Percentiles rank a stretch among this genome's conserved stretches.
These are phyloP conservation scores for Argentina silus DNA, from an alignment of 2,797 vertebrate genomes.

Conservation along the genomic window DNA sequence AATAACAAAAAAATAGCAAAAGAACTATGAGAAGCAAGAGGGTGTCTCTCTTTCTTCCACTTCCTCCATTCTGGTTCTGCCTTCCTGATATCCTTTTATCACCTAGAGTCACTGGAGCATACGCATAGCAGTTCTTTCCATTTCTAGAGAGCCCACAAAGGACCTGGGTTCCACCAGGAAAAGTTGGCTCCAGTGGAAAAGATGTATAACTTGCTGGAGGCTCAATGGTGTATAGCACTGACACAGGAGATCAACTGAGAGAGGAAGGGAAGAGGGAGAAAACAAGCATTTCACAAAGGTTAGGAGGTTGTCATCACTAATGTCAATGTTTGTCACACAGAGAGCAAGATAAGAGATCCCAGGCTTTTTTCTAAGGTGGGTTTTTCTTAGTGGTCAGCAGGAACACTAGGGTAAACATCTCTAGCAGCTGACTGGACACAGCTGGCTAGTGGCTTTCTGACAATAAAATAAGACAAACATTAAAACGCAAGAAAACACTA, in stretches of 20 bases:
- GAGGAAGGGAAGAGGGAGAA: slow-evolving; percentile 1
- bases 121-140: slow-evolving; percentile 63
- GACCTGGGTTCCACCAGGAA: not conserved
- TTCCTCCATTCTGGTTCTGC: slow-evolving; percentile 36
- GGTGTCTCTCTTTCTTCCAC: slow-evolving; percentile 41
- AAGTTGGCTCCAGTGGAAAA: slow-evolving; percentile 12
- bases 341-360: not conserved
- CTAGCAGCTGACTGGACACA: slow-evolving; percentile 26
- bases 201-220: not conserved
- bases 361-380: not conserved
- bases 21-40: slow-evolving; percentile 22
- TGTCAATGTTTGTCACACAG: not conserved
- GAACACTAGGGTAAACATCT: slow-evolving; percentile 65
- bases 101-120: slow-evolving; percentile 40
- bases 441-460: not conserved
- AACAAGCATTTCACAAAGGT: not conserved
- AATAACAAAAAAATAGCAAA: slow-evolving; percentile 17
- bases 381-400: slow-evolving; percentile 44
- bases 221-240: not conserved
- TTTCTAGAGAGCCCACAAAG: slow-evolving; percentile 23
- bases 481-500: not conserved
- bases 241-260: slow-evolving; percentile 14
- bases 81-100: not conserved
- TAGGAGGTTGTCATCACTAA: not conserved
- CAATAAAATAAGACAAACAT: not conserved